A percentile compares a stretch with the other conserved stretches of the same genome.
Conservation (phyloP, 2,888 invertebrate species). For the Agrotis clavis region DNA sequence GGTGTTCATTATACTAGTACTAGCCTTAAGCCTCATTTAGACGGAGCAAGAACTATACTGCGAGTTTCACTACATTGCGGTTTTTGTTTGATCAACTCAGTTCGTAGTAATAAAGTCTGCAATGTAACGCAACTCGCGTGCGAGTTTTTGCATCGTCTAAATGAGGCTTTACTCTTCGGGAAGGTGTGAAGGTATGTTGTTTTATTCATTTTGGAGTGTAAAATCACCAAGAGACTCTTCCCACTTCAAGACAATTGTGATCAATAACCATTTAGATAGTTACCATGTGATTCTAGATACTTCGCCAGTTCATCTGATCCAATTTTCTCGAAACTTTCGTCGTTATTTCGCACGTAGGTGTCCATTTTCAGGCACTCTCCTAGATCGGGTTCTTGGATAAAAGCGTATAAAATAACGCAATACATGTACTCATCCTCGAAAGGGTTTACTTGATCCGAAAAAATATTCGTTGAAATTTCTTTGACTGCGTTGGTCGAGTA, state of each 20-base stretch:
- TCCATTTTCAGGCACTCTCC: slow-evolving; percentile 29
- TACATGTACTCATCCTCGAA: background rate
- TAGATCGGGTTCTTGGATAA: slow-evolving; percentile 14
- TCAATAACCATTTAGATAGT: slow-evolving; percentile 8
- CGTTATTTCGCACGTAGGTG: slow-evolving; percentile 14
- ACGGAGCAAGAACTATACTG: no score
- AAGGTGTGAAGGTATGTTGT: no score
- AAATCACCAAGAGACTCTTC: no score
- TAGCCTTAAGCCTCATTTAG: no score
- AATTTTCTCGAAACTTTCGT: slow-evolving; percentile 29
- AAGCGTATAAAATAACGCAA: slow-evolving; percentile 15
- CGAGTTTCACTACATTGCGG: no score
- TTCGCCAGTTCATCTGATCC: slow-evolving; percentile 16
- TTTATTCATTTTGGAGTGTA: no score
- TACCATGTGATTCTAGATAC: background rate
- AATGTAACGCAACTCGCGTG: no score
- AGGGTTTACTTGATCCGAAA: background rate
- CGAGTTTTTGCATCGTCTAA: no score
- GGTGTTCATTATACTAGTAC: no score
- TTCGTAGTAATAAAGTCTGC: no score
- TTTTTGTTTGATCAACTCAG: no score
- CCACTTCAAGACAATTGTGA: background rate
- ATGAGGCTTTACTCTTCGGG: no score
- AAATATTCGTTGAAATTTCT: background rate
- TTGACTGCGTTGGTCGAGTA: background rate